Conservation (phyloP, 2,113 vertebrate species). For the Andinoacara biseriatus region DNA sequence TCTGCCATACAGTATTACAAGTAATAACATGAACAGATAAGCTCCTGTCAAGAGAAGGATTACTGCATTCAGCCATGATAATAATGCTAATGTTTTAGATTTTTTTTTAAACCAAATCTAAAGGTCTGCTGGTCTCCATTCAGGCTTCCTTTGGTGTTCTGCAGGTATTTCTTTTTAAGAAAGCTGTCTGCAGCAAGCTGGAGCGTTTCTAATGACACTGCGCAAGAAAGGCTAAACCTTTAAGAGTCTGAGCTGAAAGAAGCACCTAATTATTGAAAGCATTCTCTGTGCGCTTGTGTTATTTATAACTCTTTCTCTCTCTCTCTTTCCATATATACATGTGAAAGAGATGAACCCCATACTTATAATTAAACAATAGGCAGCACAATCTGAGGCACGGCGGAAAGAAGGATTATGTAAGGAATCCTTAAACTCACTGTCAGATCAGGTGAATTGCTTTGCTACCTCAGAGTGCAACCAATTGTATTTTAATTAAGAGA, state of each 20-base stretch:
- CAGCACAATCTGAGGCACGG: constrained; percentile 17
- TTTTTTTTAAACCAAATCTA: constrained; percentile 37
- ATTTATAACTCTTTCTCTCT: constrained; percentile 1
- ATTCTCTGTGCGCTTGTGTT: background rate
- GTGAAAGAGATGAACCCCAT: background rate
- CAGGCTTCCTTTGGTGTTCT: constrained; percentile 47
- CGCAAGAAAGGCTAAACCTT: constrained; percentile 43
- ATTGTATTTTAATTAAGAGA: constrained; percentile 84
- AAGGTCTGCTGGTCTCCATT: constrained; percentile 48
- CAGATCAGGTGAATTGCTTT: constrained; percentile 67
- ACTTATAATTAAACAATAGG: constrained; percentile 46
- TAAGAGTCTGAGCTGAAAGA: constrained; percentile 15
- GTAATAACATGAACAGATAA: constrained; percentile 72
- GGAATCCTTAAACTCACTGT: constrained; percentile 49
- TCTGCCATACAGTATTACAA: constrained; percentile 78
- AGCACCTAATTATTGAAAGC: background rate
- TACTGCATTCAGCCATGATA: constrained; percentile 56
- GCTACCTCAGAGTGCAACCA: constrained; percentile 54
- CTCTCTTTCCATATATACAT: background rate
- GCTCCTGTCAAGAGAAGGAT: constrained; percentile 65
- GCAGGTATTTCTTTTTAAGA: constrained; percentile 61
- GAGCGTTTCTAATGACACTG: constrained; percentile 42
- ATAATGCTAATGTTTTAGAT: constrained; percentile 55
- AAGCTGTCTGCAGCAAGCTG: constrained; percentile 47
- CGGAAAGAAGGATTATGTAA: constrained; percentile 57